These are phyloP conservation scores for Urocyon cinereoargenteus DNA, from an alignment of 2,797 vertebrate genomes.

Conservation along the genomic window DNA sequence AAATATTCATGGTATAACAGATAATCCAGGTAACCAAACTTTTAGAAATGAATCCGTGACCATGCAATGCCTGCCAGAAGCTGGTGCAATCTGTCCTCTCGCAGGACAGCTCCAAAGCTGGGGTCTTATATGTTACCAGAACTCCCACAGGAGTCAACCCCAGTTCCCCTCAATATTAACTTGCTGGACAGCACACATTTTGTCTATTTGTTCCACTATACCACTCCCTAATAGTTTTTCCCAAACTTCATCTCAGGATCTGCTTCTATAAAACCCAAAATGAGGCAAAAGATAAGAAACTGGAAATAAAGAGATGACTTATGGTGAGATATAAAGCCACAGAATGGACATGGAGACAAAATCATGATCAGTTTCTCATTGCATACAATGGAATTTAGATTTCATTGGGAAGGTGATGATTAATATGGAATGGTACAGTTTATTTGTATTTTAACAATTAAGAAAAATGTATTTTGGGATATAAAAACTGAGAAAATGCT, in stretches of 20 bases:
- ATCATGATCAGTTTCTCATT: neutral
- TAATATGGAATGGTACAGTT: neutral
- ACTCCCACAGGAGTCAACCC: fast-evolving
- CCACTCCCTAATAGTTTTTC: neutral
- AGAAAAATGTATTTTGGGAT: neutral
- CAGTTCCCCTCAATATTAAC: fast-evolving
- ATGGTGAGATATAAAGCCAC: neutral
- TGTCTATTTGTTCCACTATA: neutral
- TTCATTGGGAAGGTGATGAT: neutral
- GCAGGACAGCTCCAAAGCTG: neutral
- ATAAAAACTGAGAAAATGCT: neutral
- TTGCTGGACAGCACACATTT: neutral
- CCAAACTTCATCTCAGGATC: neutral
- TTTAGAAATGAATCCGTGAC: neutral
- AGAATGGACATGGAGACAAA: neutral
- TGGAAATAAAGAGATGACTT: neutral
- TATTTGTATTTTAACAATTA: neutral
- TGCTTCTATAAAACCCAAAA: neutral
- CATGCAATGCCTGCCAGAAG: neutral
- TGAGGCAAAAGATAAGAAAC: neutral
- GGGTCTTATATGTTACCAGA: neutral
- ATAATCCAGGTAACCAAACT: neutral
- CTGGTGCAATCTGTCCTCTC: fast-evolving
- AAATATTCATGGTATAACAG: neutral
- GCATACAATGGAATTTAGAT: neutral